phyloP scores from a whole-genome alignment of 1,140 invertebrate genomes.

The Drosophila prosaltans region DNA sequence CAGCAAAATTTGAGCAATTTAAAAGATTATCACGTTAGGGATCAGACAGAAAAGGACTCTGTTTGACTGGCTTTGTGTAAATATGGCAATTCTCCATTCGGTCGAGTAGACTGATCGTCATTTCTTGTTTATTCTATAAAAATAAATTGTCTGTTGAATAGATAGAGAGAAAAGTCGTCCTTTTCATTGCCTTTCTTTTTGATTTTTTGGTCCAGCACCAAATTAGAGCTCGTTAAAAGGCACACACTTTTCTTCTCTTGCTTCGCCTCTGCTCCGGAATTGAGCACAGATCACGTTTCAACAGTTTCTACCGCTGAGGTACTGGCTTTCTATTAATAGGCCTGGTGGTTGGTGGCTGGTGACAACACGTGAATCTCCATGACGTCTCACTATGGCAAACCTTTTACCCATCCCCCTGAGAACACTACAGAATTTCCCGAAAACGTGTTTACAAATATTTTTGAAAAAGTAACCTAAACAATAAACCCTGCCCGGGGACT shows the following conservation, averaged over 20 bases:
- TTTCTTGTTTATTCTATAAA: conserved; percentile 55
- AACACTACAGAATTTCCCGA: conserved; percentile 66
- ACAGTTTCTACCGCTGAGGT: conserved; percentile 70
- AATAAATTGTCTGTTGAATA: conserved; percentile 52
- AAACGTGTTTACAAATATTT: conserved; percentile 82
- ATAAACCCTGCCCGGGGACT: conserved; percentile 44
- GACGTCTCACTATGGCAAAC: conserved; percentile 74
- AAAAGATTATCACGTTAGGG: conserved; percentile 79
- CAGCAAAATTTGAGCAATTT: conserved; percentile 69
- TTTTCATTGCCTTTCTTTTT: conserved; percentile 8
- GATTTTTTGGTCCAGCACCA: conserved; percentile 59
- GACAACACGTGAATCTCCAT: conserved; percentile 82
- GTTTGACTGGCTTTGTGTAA: conserved; percentile 58
- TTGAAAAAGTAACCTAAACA: conserved; percentile 67
- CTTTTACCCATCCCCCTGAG: conserved; percentile 57
- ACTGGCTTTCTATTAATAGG: conserved; percentile 65
- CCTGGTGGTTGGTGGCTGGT: conserved; percentile 80
- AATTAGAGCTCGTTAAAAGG: conserved; percentile 80
- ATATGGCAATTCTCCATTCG: conserved; percentile 46
- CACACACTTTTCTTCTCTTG: conserved; percentile 62
- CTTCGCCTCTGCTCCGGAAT: conserved; percentile 33
- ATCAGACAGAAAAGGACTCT: conserved; percentile 57
- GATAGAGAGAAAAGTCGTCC: conserved; percentile 29
- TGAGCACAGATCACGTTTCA: conserved; percentile 64
- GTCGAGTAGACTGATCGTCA: conserved; percentile 65